A percentile compares a stretch with the other conserved stretches of the same genome.
phyloP scores from a whole-genome alignment of 2,113 vertebrate species.

The Rhagologus leucostigma region DNA sequence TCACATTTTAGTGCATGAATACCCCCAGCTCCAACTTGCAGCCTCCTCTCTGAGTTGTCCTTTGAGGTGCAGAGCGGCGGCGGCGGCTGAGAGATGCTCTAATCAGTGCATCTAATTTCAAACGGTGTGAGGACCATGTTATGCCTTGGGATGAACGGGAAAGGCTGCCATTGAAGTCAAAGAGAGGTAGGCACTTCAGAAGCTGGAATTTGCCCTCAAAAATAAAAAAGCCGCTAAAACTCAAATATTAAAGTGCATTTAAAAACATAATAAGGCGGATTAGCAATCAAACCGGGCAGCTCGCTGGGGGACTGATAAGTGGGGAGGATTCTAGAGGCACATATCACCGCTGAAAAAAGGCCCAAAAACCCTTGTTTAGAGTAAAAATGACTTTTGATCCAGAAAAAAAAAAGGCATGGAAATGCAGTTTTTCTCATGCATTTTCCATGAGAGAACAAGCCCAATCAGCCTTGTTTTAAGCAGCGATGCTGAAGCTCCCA shows the following conservation, averaged over 20 bases:
- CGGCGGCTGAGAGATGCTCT: not conserved
- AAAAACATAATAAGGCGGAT: conserved; percentile 53
- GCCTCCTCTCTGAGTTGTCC: not conserved
- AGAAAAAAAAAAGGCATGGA: not conserved
- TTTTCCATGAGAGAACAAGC: conserved; percentile 42
- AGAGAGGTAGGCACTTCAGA: conserved; percentile 17
- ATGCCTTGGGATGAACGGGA: conserved; percentile 4
- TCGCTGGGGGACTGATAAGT: not conserved
- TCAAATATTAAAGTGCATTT: conserved; percentile 44
- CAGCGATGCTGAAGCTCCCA: not conserved
- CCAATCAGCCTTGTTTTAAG: conserved; percentile 41
- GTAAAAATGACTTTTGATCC: not conserved
- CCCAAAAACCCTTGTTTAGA: conserved; percentile 19
- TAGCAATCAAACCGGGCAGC: not conserved
- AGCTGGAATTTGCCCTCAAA: not conserved
- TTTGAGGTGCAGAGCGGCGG: not conserved
- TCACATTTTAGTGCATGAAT: not conserved
- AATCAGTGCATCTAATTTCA: conserved; percentile 40
- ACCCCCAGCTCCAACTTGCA: not conserved
- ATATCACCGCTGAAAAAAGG: not conserved
- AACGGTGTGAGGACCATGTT: not conserved
- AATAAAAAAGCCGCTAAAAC: not conserved
- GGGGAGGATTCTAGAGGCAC: not conserved
- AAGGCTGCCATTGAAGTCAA: not conserved
- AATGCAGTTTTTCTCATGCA: conserved; percentile 33